Conservation (phyloP, 1,140 invertebrate species). For the Triops cancriformis region DNA sequence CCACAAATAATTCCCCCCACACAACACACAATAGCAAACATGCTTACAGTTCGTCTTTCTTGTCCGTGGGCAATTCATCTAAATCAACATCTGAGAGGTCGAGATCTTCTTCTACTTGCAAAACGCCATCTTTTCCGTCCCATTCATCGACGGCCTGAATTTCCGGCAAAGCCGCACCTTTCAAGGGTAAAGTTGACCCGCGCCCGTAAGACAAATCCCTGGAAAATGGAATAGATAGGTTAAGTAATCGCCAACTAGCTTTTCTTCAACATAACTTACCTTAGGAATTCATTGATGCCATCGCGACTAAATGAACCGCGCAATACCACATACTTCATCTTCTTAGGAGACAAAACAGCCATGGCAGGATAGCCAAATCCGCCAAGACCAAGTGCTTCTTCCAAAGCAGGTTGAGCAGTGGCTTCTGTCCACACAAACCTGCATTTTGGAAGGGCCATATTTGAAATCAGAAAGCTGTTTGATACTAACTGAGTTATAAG, state of each 20-base stretch:
- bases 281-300: constrained; percentile 90
- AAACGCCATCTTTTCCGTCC: constrained; percentile 94
- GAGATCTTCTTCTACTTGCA: constrained; percentile 82
- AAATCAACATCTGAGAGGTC: constrained; percentile 84
- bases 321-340: constrained; percentile 91
- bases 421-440: constrained; percentile 95
- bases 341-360: constrained; percentile 91
- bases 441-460: constrained; percentile 29
- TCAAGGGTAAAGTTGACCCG: constrained; percentile 82
- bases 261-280: constrained; percentile 41
- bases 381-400: constrained; percentile 86
- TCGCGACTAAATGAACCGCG: constrained; percentile 88
- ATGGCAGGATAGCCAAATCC: constrained; percentile 74
- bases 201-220: constrained; percentile 91
- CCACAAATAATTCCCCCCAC: not conserved
- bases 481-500: constrained; percentile 14
- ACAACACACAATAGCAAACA: constrained; percentile 7
- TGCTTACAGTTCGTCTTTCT: constrained; percentile 62
- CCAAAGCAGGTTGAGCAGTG: constrained; percentile 68
- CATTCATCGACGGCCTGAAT: constrained; percentile 67
- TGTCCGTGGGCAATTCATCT: constrained; percentile 47
- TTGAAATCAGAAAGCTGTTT: not conserved
- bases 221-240: constrained; percentile 33
- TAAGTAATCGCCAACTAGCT: not conserved
- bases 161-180: constrained; percentile 72